Conservation (phyloP, 2,113 vertebrate species). For the Sphyrna mokarran region DNA sequence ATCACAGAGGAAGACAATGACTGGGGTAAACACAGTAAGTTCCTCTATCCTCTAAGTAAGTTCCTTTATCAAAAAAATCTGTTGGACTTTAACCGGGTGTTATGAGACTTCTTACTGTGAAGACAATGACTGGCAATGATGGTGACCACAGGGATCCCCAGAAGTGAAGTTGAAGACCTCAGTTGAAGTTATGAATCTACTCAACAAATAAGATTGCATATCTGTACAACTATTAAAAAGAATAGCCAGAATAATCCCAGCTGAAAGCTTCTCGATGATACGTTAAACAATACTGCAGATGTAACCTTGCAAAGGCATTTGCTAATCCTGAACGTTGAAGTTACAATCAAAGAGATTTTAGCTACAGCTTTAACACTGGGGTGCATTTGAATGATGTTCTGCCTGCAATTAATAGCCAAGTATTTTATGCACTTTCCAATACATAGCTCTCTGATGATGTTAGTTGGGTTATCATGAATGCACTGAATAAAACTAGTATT, state of each 20-base stretch:
- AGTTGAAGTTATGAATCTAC: neutral
- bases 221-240: neutral
- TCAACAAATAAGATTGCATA: neutral
- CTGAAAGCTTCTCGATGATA: neutral
- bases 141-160: neutral
- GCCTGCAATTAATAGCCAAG: neutral
- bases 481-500: neutral
- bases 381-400: neutral
- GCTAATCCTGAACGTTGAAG: neutral
- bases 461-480: neutral
- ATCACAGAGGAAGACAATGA: neutral
- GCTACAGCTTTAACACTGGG: neutral
- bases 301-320: neutral
- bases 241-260: neutral
- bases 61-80: no score
- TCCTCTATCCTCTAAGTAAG: no score
- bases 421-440: neutral
- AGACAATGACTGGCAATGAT: neutral
- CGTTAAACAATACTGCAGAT: neutral
- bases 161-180: neutral
- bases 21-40: neutral
- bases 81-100: no score
- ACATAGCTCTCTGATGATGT: neutral
- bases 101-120: neutral
- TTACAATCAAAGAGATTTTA: neutral